A percentile compares a stretch with the other conserved stretches of the same genome.
These are phyloP conservation scores for Monopterus albus DNA, from an alignment of 2,113 vertebrate species.

Conservation along the genomic window DNA sequence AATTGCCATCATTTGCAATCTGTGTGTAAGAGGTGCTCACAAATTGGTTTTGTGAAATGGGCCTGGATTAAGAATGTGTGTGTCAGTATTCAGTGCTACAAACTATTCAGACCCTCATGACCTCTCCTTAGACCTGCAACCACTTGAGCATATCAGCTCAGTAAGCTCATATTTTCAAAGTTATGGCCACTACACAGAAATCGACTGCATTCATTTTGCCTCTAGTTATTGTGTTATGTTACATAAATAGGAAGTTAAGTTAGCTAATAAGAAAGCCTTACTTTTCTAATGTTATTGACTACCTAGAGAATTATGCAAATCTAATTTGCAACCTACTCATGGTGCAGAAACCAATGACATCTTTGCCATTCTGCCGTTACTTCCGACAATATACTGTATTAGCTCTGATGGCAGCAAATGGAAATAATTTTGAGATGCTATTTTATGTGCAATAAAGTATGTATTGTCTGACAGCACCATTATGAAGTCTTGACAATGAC, in stretches of 20 bases:
- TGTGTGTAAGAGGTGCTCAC: too few species aligned
- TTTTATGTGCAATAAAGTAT: slow-evolving; percentile 26
- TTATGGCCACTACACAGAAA: background rate
- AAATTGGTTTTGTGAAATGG: too few species aligned
- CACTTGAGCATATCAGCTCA: background rate
- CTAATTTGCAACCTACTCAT: too few species aligned
- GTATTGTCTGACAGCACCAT: slow-evolving; percentile 18
- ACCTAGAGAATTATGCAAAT: too few species aligned
- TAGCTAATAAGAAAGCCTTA: background rate
- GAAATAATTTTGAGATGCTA: slow-evolving; percentile 8
- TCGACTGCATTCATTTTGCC: background rate
- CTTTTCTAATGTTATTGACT: background rate
- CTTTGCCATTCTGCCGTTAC: background rate
- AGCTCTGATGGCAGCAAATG: background rate
- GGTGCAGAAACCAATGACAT: background rate
- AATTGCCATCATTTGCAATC: too few species aligned
- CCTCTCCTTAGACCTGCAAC: background rate
- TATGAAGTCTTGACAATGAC: slow-evolving; percentile 36
- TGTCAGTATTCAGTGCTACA: background rate
- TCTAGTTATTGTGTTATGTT: background rate
- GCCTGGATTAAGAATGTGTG: too few species aligned
- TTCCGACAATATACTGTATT: background rate
- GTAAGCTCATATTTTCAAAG: background rate
- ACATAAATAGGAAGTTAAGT: background rate
- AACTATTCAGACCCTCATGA: slow-evolving; percentile 6